phyloP scores from a whole-genome alignment of 2,888 invertebrate genomes.

The Cosmia trapezina region DNA sequence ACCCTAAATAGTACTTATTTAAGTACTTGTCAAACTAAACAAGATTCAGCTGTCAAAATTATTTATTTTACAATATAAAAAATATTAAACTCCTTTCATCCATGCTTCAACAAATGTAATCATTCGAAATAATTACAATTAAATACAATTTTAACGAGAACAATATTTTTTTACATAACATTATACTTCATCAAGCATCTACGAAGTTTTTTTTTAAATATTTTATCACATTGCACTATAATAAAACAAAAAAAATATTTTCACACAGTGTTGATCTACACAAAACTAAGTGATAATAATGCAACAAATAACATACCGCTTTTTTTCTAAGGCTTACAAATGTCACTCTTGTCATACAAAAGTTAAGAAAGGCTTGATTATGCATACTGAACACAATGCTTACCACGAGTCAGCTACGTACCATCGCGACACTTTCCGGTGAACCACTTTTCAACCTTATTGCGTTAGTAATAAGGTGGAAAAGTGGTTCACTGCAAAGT shows the following conservation, averaged over 20 bases:
- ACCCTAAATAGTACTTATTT: too few relatives aligned
- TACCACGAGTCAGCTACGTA: constrained; percentile 11
- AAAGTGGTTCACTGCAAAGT: too few relatives aligned
- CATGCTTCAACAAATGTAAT: constrained; percentile 41
- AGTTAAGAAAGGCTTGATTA: constrained; percentile 42
- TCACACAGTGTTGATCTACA: constrained; percentile 29
- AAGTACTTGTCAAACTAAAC: neutral
- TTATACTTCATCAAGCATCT: constrained; percentile 34
- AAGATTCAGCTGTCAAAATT: constrained; percentile 8
- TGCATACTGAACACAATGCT: constrained; percentile 50
- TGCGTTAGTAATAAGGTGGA: too few relatives aligned
- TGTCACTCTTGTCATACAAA: constrained; percentile 47
- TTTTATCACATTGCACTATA: constrained; percentile 34
- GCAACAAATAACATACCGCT: constrained; percentile 16
- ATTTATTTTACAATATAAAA: constrained; percentile 4
- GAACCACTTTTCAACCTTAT: too few relatives aligned
- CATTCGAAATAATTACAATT: constrained; percentile 22
- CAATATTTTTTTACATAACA: constrained; percentile 35
- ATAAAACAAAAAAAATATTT: constrained; percentile 10
- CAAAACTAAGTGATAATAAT: constrained; percentile 24
- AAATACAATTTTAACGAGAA: constrained; percentile 46
- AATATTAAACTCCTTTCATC: neutral
- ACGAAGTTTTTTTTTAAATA: constrained; percentile 12
- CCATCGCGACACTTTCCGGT: too few relatives aligned
- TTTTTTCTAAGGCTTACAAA: constrained; percentile 12